Percentiles rank a stretch among this genome's conserved stretches.
These are phyloP conservation scores for Condylura cristata DNA, from an alignment of 2,113 vertebrate species.

Conservation along the genomic window DNA sequence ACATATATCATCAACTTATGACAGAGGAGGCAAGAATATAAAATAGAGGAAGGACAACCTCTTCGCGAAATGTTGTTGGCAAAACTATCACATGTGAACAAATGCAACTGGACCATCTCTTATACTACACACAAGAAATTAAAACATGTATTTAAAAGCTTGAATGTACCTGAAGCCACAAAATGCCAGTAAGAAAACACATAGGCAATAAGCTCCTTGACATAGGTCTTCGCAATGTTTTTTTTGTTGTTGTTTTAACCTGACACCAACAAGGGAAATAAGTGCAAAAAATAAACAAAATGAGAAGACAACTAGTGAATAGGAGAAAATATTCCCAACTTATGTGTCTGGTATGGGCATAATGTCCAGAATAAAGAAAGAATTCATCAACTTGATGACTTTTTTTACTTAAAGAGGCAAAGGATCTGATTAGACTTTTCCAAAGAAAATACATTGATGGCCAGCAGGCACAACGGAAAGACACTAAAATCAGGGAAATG, in stretches of 20 bases:
- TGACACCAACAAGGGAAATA: neutral
- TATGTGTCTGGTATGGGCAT: neutral
- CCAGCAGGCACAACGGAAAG: neutral
- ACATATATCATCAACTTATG: neutral
- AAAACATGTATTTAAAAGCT: neutral
- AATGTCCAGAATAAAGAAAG: neutral
- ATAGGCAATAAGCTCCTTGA: neutral
- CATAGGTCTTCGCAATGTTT: neutral
- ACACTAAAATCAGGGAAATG: neutral
- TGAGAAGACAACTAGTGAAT: neutral
- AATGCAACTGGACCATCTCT: neutral
- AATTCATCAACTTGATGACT: neutral
- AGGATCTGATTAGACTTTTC: neutral
- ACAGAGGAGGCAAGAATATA: neutral
- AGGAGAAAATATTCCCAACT: neutral
- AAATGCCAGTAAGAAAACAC: neutral
- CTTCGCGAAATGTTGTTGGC: neutral
- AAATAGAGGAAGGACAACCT: neutral
- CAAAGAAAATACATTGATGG: neutral
- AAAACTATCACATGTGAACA: neutral
- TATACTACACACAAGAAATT: neutral
- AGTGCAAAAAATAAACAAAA: neutral
- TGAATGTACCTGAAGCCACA: neutral
- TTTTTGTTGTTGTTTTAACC: no score
- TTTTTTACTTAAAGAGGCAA: neutral